Conservation (phyloP, 2,113 vertebrate species). For the Gymnobelideus leadbeateri region DNA sequence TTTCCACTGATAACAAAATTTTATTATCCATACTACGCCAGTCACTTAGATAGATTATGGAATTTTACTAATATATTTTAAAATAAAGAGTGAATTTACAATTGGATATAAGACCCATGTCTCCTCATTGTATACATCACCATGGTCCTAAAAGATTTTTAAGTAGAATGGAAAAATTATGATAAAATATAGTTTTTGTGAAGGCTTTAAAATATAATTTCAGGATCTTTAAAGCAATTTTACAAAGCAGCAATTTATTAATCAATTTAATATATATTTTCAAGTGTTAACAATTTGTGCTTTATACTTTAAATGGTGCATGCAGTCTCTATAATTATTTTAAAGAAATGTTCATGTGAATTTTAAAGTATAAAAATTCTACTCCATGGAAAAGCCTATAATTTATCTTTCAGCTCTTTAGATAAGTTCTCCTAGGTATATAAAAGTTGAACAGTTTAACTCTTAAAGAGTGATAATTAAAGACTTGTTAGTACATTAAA, state of each 20-base stretch:
- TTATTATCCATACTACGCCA: neutral
- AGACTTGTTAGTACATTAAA: constrained; percentile 40
- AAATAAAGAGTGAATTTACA: constrained; percentile 5
- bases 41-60: neutral
- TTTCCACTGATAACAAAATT: neutral
- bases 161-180: neutral
- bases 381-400: constrained; percentile 66
- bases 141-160: neutral
- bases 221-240: neutral
- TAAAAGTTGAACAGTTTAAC: constrained; percentile 62
- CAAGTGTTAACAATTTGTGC: constrained; percentile 19
- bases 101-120: neutral
- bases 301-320: constrained; percentile 44
- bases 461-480: constrained; percentile 59
- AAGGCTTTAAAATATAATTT: neutral
- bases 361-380: constrained; percentile 55
- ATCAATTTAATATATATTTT: constrained; percentile 57
- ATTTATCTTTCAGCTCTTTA: constrained; percentile 73
- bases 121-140: neutral
- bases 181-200: constrained; percentile 32
- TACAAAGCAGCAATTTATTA: constrained; percentile 48
- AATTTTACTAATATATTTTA: constrained; percentile 8
- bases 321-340: constrained; percentile 65
- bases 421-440: constrained; percentile 51
- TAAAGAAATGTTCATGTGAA: constrained; percentile 55